These are phyloP conservation scores for Scaptomyza parva DNA, from an alignment of 2,888 invertebrate species.

Conservation along the genomic window DNA sequence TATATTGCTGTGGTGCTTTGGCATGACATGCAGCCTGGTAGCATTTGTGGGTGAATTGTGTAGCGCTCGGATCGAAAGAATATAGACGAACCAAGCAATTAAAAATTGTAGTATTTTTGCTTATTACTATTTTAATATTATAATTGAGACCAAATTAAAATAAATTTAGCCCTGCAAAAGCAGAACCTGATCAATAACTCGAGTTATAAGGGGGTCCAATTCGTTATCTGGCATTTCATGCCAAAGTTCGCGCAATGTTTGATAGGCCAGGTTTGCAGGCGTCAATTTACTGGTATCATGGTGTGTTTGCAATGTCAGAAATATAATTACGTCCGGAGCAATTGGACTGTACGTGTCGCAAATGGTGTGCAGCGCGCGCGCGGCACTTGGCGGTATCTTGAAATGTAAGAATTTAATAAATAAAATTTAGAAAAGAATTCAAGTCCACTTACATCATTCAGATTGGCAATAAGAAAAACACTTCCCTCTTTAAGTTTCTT, in stretches of 20 bases:
- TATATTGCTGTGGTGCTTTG: conserved; percentile 74
- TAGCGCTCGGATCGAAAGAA: neutral
- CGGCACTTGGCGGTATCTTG: conserved; percentile 79
- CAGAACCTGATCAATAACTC: conserved; percentile 82
- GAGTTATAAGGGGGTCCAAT: conserved; percentile 79
- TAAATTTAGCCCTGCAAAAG: conserved; percentile 41
- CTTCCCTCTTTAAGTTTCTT: conserved; percentile 72
- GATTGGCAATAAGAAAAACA: conserved; percentile 79
- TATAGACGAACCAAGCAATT: neutral
- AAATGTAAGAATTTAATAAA: neutral
- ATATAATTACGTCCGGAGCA: conserved; percentile 84
- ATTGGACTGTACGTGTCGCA: conserved; percentile 86
- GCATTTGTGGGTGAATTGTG: conserved; percentile 54
- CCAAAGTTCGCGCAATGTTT: conserved; percentile 76
- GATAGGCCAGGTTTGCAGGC: conserved; percentile 60
- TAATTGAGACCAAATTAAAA: neutral
- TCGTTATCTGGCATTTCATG: conserved; percentile 63
- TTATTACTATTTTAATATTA: neutral
- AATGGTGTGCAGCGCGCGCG: conserved; percentile 86
- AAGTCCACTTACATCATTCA: conserved; percentile 74
- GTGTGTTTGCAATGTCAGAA: conserved; percentile 82
- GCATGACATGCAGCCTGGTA: conserved; percentile 64
- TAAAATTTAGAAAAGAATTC: neutral
- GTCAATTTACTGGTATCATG: conserved; percentile 31
- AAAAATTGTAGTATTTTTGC: neutral